Evolutionary conservation across 2,113 vertebrate species (phyloP).

Genomic region (Clarias magur): DNA sequence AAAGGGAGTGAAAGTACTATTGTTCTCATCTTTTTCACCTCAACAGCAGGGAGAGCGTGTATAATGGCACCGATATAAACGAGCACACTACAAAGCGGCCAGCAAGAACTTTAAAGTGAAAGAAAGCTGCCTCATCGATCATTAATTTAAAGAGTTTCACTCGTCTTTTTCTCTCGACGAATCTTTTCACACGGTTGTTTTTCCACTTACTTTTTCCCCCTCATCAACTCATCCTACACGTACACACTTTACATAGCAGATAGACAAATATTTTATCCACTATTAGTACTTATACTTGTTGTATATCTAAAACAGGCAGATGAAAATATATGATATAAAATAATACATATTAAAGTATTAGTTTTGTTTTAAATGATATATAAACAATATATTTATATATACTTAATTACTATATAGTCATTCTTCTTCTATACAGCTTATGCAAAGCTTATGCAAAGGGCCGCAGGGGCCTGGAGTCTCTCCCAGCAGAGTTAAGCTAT

Average conservation of each 20-base stretch:
- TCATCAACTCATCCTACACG: background rate
- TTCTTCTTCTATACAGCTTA: too few relatives aligned
- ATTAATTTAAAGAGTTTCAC: slow-evolving; percentile 73
- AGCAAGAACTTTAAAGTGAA: slow-evolving; percentile 73
- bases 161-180: slow-evolving; percentile 35
- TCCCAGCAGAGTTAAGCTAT: too few relatives aligned
- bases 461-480: too few relatives aligned
- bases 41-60: slow-evolving; percentile 77
- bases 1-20: slow-evolving; percentile 79
- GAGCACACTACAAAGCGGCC: slow-evolving; percentile 56
- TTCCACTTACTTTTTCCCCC: slow-evolving; percentile 42
- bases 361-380: background rate
- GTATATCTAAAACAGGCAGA: background rate
- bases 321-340: background rate
- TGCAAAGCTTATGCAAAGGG: too few relatives aligned
- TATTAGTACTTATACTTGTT: background rate
- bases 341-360: background rate
- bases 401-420: background rate
- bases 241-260: slow-evolving; percentile 1
- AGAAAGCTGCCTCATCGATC: slow-evolving; percentile 82
- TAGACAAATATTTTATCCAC: background rate
- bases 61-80: slow-evolving; percentile 56
- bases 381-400: background rate
- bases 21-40: slow-evolving; percentile 78
- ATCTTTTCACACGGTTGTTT: slow-evolving; percentile 47